Base-by-base conservation (phyloP, 2,888 invertebrate genomes). In the Ophion obscuratus region DNA sequence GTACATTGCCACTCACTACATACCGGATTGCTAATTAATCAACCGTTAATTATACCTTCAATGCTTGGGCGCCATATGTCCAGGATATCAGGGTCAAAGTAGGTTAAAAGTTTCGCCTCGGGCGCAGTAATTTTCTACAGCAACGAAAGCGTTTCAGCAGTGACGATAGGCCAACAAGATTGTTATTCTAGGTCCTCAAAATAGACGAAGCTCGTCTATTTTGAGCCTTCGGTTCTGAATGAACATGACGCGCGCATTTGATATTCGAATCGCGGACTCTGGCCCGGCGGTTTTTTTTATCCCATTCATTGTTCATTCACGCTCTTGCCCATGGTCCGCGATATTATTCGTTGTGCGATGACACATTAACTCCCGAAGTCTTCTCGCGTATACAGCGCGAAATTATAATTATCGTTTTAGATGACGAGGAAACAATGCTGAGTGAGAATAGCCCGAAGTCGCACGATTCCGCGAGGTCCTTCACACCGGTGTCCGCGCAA, bases 231-330 rank as follows among this genome's bases (percentile, higher is more conserved):
- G 53, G 20, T 31, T 77, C 68, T 68, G 77, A 84, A 81, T 84
- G 61, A 81, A 80, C 59, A 36, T 31, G 64, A 36, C 20, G 67
- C 2, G 57, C 66, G 53, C 53, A 67, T 81, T 85, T 81, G 77
- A 81, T 81, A 85, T 85, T 81, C 84, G 67, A 66, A 67, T 20
- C 73, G 73, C 40, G 78, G 70, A 78, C 67, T 78, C 68, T 62
- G 53, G 61, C 53, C 57, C 17, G 62, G 64, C 61, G 11, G 31
- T 73, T 73, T 59, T 85, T 81, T 85, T 85, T 68, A 57, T 40
- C 61, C 59, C 77, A 68, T 75, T 85, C 81, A 81, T 84, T 74
- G 77, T 81, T 73, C 66, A 73, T 73, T 81, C 84, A 77, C 66
- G 61, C 66, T 77, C 67, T 67, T 27, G 44, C 74, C 40, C 74